Evolutionary conservation across 1,140 invertebrate genomes (phyloP).

Genomic region (Micrasema longulum): DNA sequence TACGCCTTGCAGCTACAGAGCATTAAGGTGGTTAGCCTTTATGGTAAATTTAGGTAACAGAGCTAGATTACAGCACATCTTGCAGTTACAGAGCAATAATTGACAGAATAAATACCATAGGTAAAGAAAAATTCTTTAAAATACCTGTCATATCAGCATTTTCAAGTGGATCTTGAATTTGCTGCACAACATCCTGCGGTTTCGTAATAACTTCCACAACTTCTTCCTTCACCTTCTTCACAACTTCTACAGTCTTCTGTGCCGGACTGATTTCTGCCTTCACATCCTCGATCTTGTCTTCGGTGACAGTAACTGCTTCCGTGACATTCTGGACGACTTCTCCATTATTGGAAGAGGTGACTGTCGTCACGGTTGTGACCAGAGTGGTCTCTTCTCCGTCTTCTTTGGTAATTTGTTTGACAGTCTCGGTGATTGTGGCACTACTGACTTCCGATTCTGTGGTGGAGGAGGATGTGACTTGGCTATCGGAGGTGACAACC

Average conservation of each 20-base stretch:
- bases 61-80: too few relatives aligned
- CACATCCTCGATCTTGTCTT: slow-evolving; percentile 2
- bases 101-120: too few relatives aligned
- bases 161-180: slow-evolving; percentile 49
- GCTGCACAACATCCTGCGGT: slow-evolving; percentile 39
- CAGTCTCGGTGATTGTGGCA: slow-evolving; percentile 39
- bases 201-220: slow-evolving; percentile 22
- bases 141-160: slow-evolving; percentile 58
- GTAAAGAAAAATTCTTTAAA: too few relatives aligned
- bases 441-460: neutral
- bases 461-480: slow-evolving; percentile 24
- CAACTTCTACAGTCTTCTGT: slow-evolving; percentile 44
- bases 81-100: too few relatives aligned
- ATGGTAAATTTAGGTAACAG: too few relatives aligned
- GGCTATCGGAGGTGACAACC: slow-evolving; percentile 7
- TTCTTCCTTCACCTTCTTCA: slow-evolving; percentile 54
- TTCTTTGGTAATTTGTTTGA: slow-evolving; percentile 53
- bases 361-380: slow-evolving; percentile 33
- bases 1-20: too few relatives aligned
- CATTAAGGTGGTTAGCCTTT: too few relatives aligned
- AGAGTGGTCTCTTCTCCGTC: slow-evolving; percentile 36
- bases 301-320: slow-evolving; percentile 17
- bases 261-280: slow-evolving; percentile 21
- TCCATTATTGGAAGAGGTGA: slow-evolving; percentile 26
- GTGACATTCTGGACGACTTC: slow-evolving; percentile 9